Evolutionary conservation across 2,113 vertebrate species (phyloP).

Genomic region (Apteryx owenii): DNA sequence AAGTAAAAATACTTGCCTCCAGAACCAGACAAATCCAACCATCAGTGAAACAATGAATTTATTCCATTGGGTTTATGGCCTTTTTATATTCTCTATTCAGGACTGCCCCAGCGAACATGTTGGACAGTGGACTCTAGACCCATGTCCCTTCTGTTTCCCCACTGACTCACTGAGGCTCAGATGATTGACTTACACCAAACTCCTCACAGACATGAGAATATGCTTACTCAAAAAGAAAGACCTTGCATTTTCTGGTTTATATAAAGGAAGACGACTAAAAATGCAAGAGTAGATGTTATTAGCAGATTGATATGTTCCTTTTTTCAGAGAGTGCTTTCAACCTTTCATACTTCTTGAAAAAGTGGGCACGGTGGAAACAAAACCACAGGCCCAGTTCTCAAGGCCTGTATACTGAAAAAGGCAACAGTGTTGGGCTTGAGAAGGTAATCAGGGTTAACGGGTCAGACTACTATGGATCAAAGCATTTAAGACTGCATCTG

Average conservation of each 20-base stretch:
- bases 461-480: neutral
- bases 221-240: neutral
- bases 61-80: too few species aligned
- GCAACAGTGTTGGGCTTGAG: neutral
- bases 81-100: neutral
- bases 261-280: neutral
- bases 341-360: neutral
- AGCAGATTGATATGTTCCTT: neutral
- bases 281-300: neutral
- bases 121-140: neutral
- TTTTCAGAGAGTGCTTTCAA: neutral
- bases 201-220: neutral
- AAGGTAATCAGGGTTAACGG: neutral
- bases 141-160: neutral
- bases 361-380: neutral
- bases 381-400: neutral
- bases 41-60: neutral
- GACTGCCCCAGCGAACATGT: neutral
- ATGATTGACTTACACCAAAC: neutral
- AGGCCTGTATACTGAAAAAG: neutral
- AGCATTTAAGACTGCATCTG: neutral
- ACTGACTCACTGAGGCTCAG: neutral
- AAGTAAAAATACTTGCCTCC: neutral
- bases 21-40: neutral
- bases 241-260: neutral